Percentiles rank a stretch among this genome's conserved stretches.
Evolutionary conservation across 1,140 invertebrate genomes (phyloP).

Genomic region (Pissodes strobi): DNA sequence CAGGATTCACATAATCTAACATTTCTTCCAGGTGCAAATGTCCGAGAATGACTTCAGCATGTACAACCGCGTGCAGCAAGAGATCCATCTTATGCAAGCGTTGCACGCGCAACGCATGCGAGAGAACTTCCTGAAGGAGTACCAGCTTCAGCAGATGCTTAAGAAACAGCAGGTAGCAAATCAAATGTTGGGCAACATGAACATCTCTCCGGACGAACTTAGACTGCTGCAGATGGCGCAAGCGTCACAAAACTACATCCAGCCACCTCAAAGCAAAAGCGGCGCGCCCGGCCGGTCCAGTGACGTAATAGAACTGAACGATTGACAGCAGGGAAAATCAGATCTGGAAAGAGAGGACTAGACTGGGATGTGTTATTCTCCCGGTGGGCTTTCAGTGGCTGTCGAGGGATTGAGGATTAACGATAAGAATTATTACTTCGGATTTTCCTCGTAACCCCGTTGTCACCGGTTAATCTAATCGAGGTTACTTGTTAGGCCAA

Average conservation of each 20-base stretch:
- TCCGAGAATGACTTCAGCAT: conserved; percentile 41
- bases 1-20: no score
- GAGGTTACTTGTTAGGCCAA: no score
- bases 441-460: no score
- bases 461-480: no score
- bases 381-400: no score
- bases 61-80: conserved; percentile 37
- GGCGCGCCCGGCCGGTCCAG: not conserved
- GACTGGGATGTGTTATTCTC: no score
- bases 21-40: conserved; percentile 36
- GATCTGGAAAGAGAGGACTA: not conserved
- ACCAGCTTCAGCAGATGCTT: conserved; percentile 37
- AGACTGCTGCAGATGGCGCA: conserved; percentile 8
- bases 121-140: conserved; percentile 46
- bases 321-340: conserved; percentile 27
- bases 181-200: conserved; percentile 31
- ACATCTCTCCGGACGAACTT: conserved; percentile 25
- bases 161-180: conserved; percentile 44
- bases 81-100: conserved; percentile 36
- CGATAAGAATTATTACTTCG: no score
- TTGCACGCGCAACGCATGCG: conserved; percentile 38
- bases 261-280: not conserved
- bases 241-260: not conserved
- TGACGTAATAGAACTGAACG: conserved; percentile 42
- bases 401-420: no score